Base-by-base conservation (phyloP, 2,888 invertebrate genomes). In the Eudemis profundana region DNA sequence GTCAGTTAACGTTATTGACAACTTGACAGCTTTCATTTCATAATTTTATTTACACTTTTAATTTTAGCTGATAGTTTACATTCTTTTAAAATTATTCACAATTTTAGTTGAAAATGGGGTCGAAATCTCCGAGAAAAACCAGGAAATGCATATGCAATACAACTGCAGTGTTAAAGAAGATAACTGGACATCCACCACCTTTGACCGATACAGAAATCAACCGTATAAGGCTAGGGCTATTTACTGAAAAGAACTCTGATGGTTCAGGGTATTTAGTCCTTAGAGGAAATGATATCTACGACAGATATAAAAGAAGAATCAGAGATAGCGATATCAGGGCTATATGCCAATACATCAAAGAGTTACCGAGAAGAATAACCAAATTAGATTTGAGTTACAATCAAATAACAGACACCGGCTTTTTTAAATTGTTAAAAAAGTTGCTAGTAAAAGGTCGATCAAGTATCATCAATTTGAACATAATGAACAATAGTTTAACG, bases 371-470 rank as follows among this genome's bases (percentile, higher is more conserved):
- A 19, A 78, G 93, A 53, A 88, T 95, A 2, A 86, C 86, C 0
- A 90, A 84, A 53, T 50, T 95, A 0, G 93, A 94, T 71, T 77
- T 95, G 4, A 85, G 92, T 23, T 94, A 93, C 72, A 95, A 95
- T 68, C 73, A 89, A 50, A 93, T 95, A 8, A 93, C 93, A 0
- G 93, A 94, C 68, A 68, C 67, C 14, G 94, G 93, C 0, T 86
- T 94, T 19, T 78, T 77, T 47, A 88, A 85, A 66, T 70, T 93
- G 10, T 70, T 90, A 2, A 88, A 92, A 72, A 82, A 85, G 15
- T 78, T 90, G 4, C 80, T 93, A 0, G 72, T 89, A 0, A 85
- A 93, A 77, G 79, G 83, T 0, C 74, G 89, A 56, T 93, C 94
- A 0, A 87, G 92, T 62, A 67, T 94, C 0, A 73, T 83, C 0